Conservation (phyloP, 1,140 invertebrate species). For the Harpegnathos saltator region DNA sequence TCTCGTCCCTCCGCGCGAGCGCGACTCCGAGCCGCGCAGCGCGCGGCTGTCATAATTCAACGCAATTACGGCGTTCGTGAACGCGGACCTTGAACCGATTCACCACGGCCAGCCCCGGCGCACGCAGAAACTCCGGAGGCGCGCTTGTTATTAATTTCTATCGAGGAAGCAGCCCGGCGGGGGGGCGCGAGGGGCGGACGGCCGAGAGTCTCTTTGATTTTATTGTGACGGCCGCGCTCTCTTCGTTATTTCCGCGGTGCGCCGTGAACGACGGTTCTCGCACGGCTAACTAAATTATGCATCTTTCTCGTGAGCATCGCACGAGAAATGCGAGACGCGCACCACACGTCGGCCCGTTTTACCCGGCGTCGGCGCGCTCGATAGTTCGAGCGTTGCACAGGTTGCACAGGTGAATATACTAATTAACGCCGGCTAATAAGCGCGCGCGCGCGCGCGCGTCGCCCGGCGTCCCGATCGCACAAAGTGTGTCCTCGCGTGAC, state of each 20-base stretch:
- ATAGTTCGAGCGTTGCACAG: neutral
- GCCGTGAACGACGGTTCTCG: conserved; percentile 27
- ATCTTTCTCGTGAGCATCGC: no score
- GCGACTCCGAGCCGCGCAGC: no score
- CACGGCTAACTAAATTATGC: conserved; percentile 54
- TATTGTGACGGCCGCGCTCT: conserved; percentile 44
- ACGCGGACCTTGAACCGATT: conserved; percentile 46
- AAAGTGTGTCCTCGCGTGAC: no score
- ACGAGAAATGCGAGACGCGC: no score
- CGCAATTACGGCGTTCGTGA: conserved; percentile 59
- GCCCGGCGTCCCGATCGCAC: no score
- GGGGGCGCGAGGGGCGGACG: conserved; percentile 6
- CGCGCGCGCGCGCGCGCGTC: no score
- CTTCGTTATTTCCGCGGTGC: conserved; percentile 42
- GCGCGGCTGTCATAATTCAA: conserved; percentile 57
- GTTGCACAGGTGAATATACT: conserved; percentile 33
- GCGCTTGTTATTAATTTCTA: conserved; percentile 41
- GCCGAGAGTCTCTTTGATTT: conserved; percentile 49
- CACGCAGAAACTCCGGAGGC: conserved; percentile 18
- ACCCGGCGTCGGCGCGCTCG: no score
- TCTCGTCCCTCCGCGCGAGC: conserved; percentile 59
- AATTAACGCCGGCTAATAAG: neutral
- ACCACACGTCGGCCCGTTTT: neutral
- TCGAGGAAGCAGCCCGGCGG: conserved; percentile 30
- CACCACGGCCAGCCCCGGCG: neutral